Base-by-base conservation (phyloP, 1,140 invertebrate genomes). In the Ctenoplectra terminalis region DNA sequence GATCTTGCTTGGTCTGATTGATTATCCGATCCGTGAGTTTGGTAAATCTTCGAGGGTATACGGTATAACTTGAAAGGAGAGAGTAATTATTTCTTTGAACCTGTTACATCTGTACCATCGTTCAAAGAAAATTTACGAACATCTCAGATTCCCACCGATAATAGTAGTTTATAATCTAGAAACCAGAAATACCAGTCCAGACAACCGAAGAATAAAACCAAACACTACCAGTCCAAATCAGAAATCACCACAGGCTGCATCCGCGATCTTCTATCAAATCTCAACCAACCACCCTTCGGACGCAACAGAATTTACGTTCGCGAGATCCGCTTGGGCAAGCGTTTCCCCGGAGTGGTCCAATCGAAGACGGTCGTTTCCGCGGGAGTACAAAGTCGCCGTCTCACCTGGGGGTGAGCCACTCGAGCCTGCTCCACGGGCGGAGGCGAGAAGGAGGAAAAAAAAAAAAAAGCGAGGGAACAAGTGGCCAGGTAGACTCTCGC, bases 401-500 rank as follows among this genome's bases (percentile, higher is more conserved):
- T 81, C 72, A 81, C 79, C 79, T 81, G 79, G 34, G 40, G 69
- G 64, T n/a, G 43, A 73, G 58, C 56, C 31, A 72, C 77, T 80
- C 69, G 77, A 80, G 77, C 23, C n/a, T 43, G 43, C 11, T 26
- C 40, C 23, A 23, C n/a, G 26, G n/a, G 64, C n/a, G 43, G 29
- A 61, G 66, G 43, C 54, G 67, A 78, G 54, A 64, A 63, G 72
- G 9, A 37, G 34, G 61, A 26, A 15, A 26, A 40, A 5, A 11
- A 9, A 8, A 60, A 20, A 60, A 34, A 48, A 34, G 40, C 48
- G 48, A 66, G 67, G 61, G 60, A 72, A 79, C 70, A 89, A 89
- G 87, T 81, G 82, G 84, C 83, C 77, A 81, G 82, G 87, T 86
- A 86, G 81, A 82, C 80, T 74, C 84, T 83, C 56, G 63, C 56